Percentiles rank a stretch among this genome's conserved stretches.
These are phyloP conservation scores for Scopus umbretta DNA, from an alignment of 2,113 vertebrate genomes.

Conservation along the genomic window DNA sequence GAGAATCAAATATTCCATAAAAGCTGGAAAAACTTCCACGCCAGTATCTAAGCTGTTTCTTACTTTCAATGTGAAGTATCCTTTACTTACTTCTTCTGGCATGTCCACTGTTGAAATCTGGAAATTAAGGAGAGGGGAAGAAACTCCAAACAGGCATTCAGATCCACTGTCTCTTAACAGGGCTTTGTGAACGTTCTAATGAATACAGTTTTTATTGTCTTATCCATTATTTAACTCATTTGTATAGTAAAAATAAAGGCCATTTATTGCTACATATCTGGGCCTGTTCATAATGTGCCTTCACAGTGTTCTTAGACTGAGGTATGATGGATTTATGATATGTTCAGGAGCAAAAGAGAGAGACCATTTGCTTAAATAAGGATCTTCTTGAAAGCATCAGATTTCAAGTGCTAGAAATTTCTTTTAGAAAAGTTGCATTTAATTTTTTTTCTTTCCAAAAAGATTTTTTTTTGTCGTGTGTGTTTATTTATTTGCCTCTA, in stretches of 20 bases:
- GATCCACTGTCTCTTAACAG: not conserved
- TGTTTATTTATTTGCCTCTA: not conserved
- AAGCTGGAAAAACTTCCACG: not conserved
- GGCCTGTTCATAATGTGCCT: not conserved
- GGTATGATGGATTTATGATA: not conserved
- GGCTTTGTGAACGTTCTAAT: not conserved
- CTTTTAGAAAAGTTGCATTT: not conserved
- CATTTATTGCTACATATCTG: not conserved
- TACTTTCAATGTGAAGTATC: not conserved
- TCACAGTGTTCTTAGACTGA: not conserved
- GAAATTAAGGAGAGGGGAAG: not conserved
- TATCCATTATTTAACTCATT: not conserved
- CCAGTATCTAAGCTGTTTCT: not conserved
- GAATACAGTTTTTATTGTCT: not conserved
- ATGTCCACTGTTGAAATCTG: not conserved
- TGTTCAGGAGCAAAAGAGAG: not conserved
- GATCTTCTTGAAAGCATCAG: not conserved
- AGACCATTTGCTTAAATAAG: not conserved
- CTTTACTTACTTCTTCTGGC: not conserved
- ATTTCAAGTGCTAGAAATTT: not conserved
- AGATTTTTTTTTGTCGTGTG: not conserved
- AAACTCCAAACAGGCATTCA: not conserved
- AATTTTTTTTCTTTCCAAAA: not conserved
- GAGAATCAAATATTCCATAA: not conserved
- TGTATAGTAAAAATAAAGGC: not conserved